Percentiles rank a stretch among this genome's conserved stretches.
Conservation (phyloP, 2,797 vertebrate genomes). For the Xyrichtys novacula region DNA sequence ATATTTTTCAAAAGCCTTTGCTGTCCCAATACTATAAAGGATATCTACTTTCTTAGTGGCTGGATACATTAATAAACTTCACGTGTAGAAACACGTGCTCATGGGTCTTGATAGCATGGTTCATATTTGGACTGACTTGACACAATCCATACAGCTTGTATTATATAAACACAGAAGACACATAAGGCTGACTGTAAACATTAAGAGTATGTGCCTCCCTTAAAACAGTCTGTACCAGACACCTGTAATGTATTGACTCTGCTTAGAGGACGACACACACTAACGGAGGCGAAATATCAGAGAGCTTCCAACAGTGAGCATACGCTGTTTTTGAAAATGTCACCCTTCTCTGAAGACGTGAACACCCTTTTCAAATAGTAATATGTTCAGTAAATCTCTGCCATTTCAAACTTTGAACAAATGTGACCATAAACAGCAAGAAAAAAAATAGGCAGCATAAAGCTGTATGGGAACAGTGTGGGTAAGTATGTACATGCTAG, state of each 20-base stretch:
- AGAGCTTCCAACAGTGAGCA: too few species aligned
- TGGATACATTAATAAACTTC: background rate
- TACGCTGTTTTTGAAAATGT: too few species aligned
- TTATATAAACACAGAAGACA: background rate
- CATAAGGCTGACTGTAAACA: slow-evolving; percentile 7
- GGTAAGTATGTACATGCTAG: too few species aligned
- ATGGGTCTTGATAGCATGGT: slow-evolving; percentile 3
- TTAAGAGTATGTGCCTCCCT: slow-evolving; percentile 3
- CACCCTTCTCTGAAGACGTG: too few species aligned
- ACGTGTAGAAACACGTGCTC: background rate
- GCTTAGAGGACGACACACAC: background rate
- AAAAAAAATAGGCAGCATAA: too few species aligned
- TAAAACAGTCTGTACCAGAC: background rate
- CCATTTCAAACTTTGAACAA: too few species aligned
- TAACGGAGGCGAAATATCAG: too few species aligned
- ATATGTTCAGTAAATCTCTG: too few species aligned
- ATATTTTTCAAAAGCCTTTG: background rate
- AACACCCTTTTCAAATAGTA: too few species aligned
- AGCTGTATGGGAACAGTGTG: too few species aligned
- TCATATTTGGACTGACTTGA: slow-evolving; percentile 29
- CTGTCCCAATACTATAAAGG: background rate
- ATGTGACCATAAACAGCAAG: too few species aligned
- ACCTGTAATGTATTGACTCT: slow-evolving; percentile 1
- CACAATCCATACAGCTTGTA: background rate
- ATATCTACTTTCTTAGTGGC: background rate